A percentile compares a stretch with the other conserved stretches of the same genome.
These are phyloP conservation scores for Thysanoteuthis rhombus DNA, from an alignment of 2,888 invertebrate genomes.

Conservation along the genomic window DNA sequence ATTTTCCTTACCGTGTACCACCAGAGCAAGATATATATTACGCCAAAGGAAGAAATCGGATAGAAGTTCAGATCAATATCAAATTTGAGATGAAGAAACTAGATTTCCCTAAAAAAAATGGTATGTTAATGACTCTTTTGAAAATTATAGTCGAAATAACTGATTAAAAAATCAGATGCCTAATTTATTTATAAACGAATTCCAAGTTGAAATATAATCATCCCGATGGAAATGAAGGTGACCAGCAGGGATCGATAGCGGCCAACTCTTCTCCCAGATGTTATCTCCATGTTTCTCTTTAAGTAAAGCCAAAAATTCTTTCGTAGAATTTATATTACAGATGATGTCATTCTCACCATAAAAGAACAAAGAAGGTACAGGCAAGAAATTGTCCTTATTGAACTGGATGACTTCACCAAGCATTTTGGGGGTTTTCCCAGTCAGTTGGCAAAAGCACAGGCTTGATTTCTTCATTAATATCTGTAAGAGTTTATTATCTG, in stretches of 20 bases:
- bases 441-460: conserved; percentile 41
- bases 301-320: conserved; percentile 41
- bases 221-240: conserved; percentile 43
- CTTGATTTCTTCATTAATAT: conserved; percentile 20
- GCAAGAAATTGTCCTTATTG: conserved; percentile 41
- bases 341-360: conserved; percentile 47
- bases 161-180: not conserved
- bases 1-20: too few relatives aligned
- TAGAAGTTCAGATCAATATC: too few relatives aligned
- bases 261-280: conserved; percentile 39
- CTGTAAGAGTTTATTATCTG: conserved; percentile 33
- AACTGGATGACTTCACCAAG: conserved; percentile 41
- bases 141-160: too few relatives aligned
- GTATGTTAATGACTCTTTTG: too few relatives aligned
- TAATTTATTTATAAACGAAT: conserved; percentile 35
- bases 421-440: conserved; percentile 41
- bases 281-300: conserved; percentile 35
- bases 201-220: conserved; percentile 42
- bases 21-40: too few relatives aligned
- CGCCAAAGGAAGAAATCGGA: too few relatives aligned
- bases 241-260: conserved; percentile 43
- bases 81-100: too few relatives aligned
- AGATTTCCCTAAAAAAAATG: too few relatives aligned
- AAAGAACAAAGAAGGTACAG: conserved; percentile 42
- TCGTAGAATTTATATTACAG: conserved; percentile 41